phyloP scores from a whole-genome alignment of 2,797 vertebrate species.

The Melopsittacus undulatus region DNA sequence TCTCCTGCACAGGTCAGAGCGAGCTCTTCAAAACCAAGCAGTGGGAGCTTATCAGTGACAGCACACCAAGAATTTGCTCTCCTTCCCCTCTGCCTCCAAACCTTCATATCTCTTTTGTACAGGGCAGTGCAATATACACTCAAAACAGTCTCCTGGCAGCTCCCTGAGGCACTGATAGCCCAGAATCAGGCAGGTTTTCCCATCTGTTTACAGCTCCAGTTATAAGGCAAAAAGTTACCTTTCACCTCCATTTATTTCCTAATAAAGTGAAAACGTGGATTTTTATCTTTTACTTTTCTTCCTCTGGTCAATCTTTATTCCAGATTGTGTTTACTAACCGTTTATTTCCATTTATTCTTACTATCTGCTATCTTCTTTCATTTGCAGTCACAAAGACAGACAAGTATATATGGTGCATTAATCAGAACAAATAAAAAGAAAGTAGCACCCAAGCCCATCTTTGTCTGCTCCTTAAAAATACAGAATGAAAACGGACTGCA shows the following conservation, averaged over 20 bases:
- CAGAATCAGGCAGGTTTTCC: background rate
- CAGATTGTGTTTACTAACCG: background rate
- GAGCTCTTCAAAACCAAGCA: background rate
- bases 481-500: background rate
- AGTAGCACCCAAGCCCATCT: background rate
- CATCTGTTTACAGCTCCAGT: background rate
- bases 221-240: background rate
- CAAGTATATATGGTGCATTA: background rate
- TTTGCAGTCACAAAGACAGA: background rate
- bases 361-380: background rate
- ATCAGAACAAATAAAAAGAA: background rate
- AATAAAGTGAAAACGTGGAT: background rate
- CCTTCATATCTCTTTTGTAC: background rate
- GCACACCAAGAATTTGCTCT: background rate
- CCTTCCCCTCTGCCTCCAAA: background rate
- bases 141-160: background rate
- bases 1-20: background rate
- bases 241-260: background rate
- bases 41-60: accelerated
- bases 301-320: background rate
- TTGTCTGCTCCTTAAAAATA: constrained; percentile 9
- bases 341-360: background rate
- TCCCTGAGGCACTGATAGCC: background rate
- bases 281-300: background rate
- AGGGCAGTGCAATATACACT: accelerated